Conservation (phyloP, 2,797 vertebrate species). For the Jordanella pulchra region DNA sequence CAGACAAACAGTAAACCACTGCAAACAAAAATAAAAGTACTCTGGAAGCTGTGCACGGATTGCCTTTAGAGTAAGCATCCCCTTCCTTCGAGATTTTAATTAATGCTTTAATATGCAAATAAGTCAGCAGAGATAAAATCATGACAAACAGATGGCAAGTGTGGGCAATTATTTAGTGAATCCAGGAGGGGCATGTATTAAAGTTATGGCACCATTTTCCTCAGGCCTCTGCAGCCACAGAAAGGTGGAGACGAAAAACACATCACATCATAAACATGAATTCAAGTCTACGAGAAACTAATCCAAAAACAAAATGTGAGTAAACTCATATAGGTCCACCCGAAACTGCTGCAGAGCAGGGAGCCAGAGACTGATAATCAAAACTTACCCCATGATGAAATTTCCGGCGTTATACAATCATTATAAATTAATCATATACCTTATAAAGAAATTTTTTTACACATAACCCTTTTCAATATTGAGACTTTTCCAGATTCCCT, state of each 20-base stretch:
- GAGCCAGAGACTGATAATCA: not conserved
- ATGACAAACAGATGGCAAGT: conserved; percentile 95
- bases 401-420: not conserved
- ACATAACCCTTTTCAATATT: too few species aligned
- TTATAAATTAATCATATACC: not conserved
- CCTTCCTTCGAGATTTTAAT: conserved; percentile 92
- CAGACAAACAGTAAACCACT: conserved; percentile 67
- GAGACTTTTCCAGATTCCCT: too few species aligned
- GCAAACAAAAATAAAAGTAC: conserved; percentile 72
- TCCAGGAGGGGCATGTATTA: conserved; percentile 80
- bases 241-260: conserved; percentile 32
- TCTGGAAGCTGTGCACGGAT: conserved; percentile 68
- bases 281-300: conserved; percentile 1
- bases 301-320: not conserved
- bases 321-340: not conserved
- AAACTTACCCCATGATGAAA: not conserved
- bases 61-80: conserved; percentile 78
- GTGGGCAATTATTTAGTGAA: conserved; percentile 90
- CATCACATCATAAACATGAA: conserved; percentile 5
- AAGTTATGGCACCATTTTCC: conserved; percentile 78
- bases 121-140: conserved; percentile 91
- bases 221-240: conserved; percentile 67
- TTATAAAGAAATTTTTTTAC: not conserved
- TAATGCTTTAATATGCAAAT: conserved; percentile 99
- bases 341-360: not conserved